phyloP scores from a whole-genome alignment of 2,113 vertebrate genomes.

The Pimephales promelas region DNA sequence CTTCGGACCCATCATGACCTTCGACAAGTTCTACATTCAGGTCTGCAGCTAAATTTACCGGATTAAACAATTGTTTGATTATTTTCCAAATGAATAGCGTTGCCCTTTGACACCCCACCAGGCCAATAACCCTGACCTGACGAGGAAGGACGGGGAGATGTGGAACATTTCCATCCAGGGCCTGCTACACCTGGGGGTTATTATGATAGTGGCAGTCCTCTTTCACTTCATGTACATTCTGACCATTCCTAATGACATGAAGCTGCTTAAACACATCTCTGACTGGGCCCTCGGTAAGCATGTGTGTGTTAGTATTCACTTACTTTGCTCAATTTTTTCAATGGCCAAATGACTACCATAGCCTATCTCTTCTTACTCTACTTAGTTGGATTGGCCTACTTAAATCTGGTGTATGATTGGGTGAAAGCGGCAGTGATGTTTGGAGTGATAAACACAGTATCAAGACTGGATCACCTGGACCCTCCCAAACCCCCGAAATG shows the following conservation, averaged over 20 bases:
- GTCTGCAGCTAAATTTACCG: slow-evolving; percentile 66
- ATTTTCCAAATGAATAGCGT: background rate
- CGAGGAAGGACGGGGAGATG: slow-evolving; percentile 84
- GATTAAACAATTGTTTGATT: background rate
- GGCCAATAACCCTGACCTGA: slow-evolving; percentile 79
- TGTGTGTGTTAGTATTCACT: background rate
- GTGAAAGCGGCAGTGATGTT: slow-evolving; percentile 95
- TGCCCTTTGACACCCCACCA: slow-evolving; percentile 60
- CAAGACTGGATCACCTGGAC: slow-evolving; percentile 89
- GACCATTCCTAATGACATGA: slow-evolving; percentile 88
- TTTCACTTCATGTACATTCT: slow-evolving; percentile 98
- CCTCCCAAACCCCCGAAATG: slow-evolving; percentile 93
- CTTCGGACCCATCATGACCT: slow-evolving; percentile 95
- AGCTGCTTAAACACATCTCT: slow-evolving; percentile 83
- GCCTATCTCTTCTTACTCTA: background rate
- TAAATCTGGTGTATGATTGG: slow-evolving; percentile 95
- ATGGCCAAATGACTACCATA: background rate
- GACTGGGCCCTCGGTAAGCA: slow-evolving; percentile 90
- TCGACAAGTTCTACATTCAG: slow-evolving; percentile 88
- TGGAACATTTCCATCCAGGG: slow-evolving; percentile 83
- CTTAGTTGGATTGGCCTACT: slow-evolving; percentile 90
- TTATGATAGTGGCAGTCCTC: slow-evolving; percentile 83
- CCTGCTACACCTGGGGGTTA: slow-evolving; percentile 71
- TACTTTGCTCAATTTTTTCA: no score
- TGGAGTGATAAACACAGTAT: slow-evolving; percentile 86